Evolutionary conservation across 1,140 invertebrate genomes (phyloP).

Genomic region (Drosophila pectinifera): DNA sequence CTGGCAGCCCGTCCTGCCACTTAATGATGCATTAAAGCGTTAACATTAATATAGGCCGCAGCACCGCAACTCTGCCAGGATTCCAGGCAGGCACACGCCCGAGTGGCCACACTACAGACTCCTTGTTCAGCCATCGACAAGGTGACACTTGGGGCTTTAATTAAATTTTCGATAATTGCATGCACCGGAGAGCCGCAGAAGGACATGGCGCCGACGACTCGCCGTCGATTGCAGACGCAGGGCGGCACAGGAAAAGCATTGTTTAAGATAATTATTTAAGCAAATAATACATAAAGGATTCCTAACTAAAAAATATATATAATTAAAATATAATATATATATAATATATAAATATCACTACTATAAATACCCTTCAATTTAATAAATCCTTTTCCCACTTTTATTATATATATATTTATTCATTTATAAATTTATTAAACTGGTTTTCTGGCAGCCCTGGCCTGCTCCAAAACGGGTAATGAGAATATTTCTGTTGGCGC

Average conservation of each 20-base stretch:
- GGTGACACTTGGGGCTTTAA: constrained; percentile 76
- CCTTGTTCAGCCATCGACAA: constrained; percentile 35
- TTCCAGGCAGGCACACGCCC: constrained; percentile 9
- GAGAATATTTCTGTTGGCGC: constrained; percentile 61
- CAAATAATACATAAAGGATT: not conserved
- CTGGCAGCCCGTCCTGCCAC: constrained; percentile 28
- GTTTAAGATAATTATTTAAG: not conserved
- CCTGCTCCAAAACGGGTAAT: constrained; percentile 30
- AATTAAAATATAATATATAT: too few species aligned
- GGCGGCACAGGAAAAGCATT: not conserved
- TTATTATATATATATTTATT: too few species aligned
- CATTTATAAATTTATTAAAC: not conserved
- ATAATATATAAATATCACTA: too few species aligned
- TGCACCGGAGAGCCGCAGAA: constrained; percentile 40
- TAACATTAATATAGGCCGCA: constrained; percentile 64
- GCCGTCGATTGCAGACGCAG: constrained; percentile 10
- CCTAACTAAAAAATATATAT: too few species aligned
- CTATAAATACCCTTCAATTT: too few species aligned
- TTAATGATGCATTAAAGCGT: constrained; percentile 77
- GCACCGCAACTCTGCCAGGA: constrained; percentile 10
- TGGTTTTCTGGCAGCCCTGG: constrained; percentile 14
- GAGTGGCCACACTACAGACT: not conserved
- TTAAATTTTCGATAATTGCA: constrained; percentile 83
- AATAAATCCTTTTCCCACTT: not conserved
- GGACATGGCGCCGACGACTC: constrained; percentile 18